Evolutionary conservation across 2,113 vertebrate genomes (phyloP), one percentile per base, ranked within the genome.

Genomic region (Castor canadensis): DNA sequence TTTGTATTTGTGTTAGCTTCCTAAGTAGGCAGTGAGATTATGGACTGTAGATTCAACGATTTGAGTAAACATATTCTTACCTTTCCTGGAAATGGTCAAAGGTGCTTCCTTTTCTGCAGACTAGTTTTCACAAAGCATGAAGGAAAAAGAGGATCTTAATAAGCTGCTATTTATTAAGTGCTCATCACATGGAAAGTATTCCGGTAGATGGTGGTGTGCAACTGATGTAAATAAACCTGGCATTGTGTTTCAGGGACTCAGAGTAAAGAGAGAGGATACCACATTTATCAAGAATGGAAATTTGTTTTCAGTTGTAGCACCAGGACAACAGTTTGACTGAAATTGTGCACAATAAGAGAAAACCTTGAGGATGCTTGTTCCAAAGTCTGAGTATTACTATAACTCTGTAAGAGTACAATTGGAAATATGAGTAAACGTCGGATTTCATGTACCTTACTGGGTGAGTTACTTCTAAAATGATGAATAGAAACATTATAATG

Each of bases 401-500:
- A 58, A 67, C 15, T n/a, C 8, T 75, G 28, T 49, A 91, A 82
- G 45, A 62, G 54, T 60, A 86, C 64, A 94, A 93, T 35, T 86
- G 35, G 3, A 89, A 38, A 76, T 75, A 47, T 38, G 28, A 86
- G 32, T 10, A 62, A 90, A 69, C 28, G 56, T 54, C 89, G 62
- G 49, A 73, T 64, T 95, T 67, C 40, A 62, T 52, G 6, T 71
- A 28, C 52, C 40, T 87, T 79, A 40, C 9, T 77, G 83, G 62
- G n/a, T 73, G 54, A 60, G 45, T 93, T 84, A 79, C 19, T 93
- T 80, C 9, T 79, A 60, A 77, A 92, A 35, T 35, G 26, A 45
- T 83, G 66, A 80, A 24, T 66, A 38, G 20, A 86, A 71, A 62
- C 47, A 76, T 54, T 93, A 54, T 64, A 73, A 96, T 85, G 80